These are phyloP conservation scores for Synanthedon vespiformis DNA, from an alignment of 2,888 invertebrate species.

Conservation along the genomic window DNA sequence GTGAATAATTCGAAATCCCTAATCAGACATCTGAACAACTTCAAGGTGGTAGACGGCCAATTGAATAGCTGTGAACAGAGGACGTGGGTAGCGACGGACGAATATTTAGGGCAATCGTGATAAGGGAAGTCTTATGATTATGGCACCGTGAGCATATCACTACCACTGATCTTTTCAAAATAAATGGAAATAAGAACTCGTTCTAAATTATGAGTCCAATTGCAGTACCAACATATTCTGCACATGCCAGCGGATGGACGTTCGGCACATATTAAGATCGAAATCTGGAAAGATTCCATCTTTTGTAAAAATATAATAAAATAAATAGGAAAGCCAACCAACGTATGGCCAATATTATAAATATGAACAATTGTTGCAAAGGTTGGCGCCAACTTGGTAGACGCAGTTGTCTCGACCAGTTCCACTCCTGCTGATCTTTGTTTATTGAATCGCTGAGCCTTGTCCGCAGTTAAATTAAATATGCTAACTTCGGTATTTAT, in stretches of 20 bases:
- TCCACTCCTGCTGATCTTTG: constrained; percentile 11
- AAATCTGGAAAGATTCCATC: no score
- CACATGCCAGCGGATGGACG: no score
- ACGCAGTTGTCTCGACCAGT: neutral
- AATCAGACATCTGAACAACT: neutral
- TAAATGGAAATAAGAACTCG: neutral
- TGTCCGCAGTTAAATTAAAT: constrained; percentile 13
- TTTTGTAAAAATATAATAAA: no score
- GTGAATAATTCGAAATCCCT: neutral
- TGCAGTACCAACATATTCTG: no score
- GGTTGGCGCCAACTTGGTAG: neutral
- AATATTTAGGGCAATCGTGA: neutral
- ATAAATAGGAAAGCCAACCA: no score
- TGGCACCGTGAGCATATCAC: neutral
- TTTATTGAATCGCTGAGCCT: constrained; percentile 16
- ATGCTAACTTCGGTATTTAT: constrained; percentile 15
- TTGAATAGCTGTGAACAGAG: neutral
- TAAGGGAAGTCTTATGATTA: neutral
- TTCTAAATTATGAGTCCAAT: neutral
- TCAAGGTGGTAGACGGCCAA: neutral
- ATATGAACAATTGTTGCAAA: neutral
- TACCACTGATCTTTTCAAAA: neutral
- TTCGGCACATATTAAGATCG: no score
- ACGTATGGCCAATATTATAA: no score
- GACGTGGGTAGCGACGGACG: neutral